Conservation (phyloP, 1,140 invertebrate genomes). For the Chironomus striatipennis region DNA sequence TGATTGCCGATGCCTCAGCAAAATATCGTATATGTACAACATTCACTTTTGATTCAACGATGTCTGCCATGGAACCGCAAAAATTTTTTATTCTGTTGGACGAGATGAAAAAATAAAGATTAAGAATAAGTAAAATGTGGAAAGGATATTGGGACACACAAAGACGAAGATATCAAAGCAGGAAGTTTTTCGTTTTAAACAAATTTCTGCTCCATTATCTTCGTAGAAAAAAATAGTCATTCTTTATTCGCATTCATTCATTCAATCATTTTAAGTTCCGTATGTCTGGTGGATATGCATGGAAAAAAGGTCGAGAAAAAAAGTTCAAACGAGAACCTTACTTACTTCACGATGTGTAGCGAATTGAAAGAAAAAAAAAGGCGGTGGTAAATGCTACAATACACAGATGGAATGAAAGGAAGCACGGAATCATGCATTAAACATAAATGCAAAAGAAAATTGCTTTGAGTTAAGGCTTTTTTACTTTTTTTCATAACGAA, state of each 20-base stretch:
- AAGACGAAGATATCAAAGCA: neutral
- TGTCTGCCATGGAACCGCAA: slow-evolving; percentile 71
- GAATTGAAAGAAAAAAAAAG: neutral
- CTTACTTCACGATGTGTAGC: neutral
- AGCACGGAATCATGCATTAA: slow-evolving; percentile 17
- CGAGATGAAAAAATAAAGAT: neutral
- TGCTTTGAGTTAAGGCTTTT: neutral
- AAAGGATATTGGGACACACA: too few species aligned
- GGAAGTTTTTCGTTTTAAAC: slow-evolving; percentile 19
- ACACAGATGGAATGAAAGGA: neutral
- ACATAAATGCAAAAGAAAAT: slow-evolving; percentile 1
- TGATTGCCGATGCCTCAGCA: slow-evolving; percentile 52
- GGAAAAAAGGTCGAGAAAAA: slow-evolving; percentile 18
- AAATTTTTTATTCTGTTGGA: slow-evolving; percentile 51
- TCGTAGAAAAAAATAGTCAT: neutral
- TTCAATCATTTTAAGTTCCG: neutral
- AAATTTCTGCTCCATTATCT: slow-evolving; percentile 24
- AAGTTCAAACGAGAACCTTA: neutral
- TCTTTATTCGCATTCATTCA: neutral
- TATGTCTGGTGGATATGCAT: neutral
- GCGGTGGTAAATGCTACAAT: neutral
- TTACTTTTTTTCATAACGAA: too few species aligned
- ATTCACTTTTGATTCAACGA: slow-evolving; percentile 51
- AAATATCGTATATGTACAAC: slow-evolving; percentile 62
- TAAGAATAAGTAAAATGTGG: too few species aligned